phyloP scores from a whole-genome alignment of 2,797 vertebrate species.

The Danio aesculapii region DNA sequence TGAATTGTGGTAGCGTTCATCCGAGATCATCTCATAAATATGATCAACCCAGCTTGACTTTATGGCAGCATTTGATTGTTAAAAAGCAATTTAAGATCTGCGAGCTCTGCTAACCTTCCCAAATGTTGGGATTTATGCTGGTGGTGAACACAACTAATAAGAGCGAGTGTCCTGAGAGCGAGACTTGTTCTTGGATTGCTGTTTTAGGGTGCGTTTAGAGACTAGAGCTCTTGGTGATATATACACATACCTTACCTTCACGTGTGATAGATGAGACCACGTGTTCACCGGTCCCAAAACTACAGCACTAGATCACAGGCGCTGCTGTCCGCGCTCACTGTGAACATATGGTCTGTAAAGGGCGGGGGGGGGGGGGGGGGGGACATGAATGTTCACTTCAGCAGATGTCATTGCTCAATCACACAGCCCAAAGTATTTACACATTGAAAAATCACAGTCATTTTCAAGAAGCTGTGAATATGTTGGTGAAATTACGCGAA shows the following conservation, averaged over 20 bases:
- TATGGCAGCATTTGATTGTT: constrained; percentile 13
- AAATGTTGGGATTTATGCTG: constrained; percentile 35
- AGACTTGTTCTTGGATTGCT: constrained; percentile 32
- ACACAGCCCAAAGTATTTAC: constrained; percentile 27
- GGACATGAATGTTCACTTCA: not conserved
- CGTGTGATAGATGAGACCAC: constrained; percentile 20
- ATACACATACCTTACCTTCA: constrained; percentile 38
- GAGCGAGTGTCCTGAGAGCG: not conserved
- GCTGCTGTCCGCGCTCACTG: not conserved
- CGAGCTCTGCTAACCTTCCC: constrained; percentile 18
- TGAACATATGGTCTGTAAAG: constrained; percentile 36
- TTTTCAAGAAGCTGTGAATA: not conserved
- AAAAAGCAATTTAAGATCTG: constrained; percentile 14
- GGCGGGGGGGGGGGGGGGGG: too few relatives aligned
- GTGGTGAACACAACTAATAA: constrained; percentile 33
- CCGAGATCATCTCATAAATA: constrained; percentile 19
- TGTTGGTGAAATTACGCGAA: not conserved
- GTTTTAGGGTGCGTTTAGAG: constrained; percentile 14
- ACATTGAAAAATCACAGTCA: not conserved
- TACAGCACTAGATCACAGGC: constrained; percentile 19
- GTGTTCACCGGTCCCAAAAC: constrained; percentile 29
- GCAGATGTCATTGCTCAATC: constrained; percentile 13
- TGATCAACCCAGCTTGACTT: not conserved
- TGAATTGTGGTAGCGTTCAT: constrained; percentile 6
- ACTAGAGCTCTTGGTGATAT: constrained; percentile 30